Evolutionary conservation across 2,797 vertebrate species (phyloP), one percentile per base, ranked within the genome.

Genomic region (Ficedula albicollis): DNA sequence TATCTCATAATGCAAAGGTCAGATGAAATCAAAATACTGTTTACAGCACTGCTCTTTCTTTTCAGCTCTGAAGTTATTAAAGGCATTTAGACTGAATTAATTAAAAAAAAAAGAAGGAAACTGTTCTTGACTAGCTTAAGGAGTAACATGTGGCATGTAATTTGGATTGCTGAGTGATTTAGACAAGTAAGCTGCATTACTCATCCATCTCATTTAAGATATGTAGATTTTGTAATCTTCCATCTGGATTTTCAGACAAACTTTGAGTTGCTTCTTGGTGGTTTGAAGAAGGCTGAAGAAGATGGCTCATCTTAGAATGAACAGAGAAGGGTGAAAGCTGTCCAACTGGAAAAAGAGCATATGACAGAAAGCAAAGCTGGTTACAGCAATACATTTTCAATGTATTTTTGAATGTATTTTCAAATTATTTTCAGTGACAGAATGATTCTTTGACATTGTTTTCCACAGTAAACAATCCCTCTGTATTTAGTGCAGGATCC

Each of bases 161-260:
- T 96, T 93, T 93, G 84, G 79, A 82, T 91, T 94, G 91, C 70
- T 90, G 89, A 90, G 79, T 67, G 85, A 94, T 91, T 96, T 94
- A 94, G 91, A 84, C 73, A 91, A 95, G 79, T 63, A 93, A 96
- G 51, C 55, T 84, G 79, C 59, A 90, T 97, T 97, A 93, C 73
- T 96, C 67, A 67, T 88, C 77, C 44, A 10, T 90, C 81, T 87
- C 70, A 91, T 73, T 95, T 95, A 93, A 88, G 76, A 91, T 85
- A 89, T 73, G 67, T 68, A 48, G 74, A 85, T 82, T 93, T 87
- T 12, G 11, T 84, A 95, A 95, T 95, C 83, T 84, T 91, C 64
- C 83, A 88, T 91, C 73, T 89, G 95, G 64, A 77, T 90, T 87
- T 83, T 84, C 66, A 87, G 46, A 12, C 14, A 55, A 89, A 84